A percentile compares a stretch with the other conserved stretches of the same genome.
These are phyloP conservation scores for Heliconius erato DNA, from an alignment of 2,888 invertebrate species.

Conservation along the genomic window DNA sequence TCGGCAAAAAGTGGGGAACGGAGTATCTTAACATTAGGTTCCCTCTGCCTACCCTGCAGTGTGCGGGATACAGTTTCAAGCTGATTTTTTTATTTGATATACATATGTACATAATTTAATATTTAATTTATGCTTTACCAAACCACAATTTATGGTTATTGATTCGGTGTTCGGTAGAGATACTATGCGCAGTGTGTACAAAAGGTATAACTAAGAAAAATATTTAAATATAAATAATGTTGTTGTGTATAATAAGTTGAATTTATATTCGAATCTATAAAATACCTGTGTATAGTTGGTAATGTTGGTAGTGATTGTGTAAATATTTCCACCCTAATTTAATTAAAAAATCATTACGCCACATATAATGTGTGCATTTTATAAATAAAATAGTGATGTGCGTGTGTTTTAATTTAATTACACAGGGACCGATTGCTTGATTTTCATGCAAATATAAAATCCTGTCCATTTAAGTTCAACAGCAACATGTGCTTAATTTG, in stretches of 20 bases:
- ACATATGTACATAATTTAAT: too few species aligned
- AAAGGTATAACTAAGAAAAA: not conserved
- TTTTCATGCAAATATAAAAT: conserved; percentile 12
- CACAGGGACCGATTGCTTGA: not conserved
- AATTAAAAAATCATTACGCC: not conserved
- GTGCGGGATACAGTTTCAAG: too few species aligned
- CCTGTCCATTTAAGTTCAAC: not conserved
- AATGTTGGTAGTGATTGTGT: not conserved
- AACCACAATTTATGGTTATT: too few species aligned
- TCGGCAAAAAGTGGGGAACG: too few species aligned
- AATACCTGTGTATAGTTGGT: not conserved
- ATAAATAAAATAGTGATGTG: not conserved
- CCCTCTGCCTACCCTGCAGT: too few species aligned
- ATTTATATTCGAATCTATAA: not conserved
- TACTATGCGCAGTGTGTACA: too few species aligned
- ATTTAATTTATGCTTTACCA: too few species aligned
- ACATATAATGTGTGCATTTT: not conserved
- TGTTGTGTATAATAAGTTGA: not conserved
- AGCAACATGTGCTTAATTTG: conserved; percentile 4
- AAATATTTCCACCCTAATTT: not conserved
- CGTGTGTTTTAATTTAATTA: not conserved
- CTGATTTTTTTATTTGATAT: too few species aligned
- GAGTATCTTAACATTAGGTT: too few species aligned
- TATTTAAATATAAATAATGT: not conserved
- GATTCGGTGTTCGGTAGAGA: too few species aligned